phyloP scores from a whole-genome alignment of 2,888 invertebrate genomes.

The Bhutanitis thaidina region DNA sequence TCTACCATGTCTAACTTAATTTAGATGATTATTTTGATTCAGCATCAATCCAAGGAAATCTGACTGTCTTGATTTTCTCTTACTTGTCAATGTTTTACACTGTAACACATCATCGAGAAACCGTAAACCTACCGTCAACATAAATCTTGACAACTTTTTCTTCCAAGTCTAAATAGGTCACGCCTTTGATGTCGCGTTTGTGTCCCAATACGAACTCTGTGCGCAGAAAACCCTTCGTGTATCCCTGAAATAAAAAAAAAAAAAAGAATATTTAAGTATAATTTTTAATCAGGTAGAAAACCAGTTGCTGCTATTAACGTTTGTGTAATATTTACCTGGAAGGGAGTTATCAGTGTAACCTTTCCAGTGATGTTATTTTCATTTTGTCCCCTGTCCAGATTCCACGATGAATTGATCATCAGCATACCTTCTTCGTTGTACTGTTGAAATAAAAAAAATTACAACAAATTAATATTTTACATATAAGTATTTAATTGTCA shows the following conservation, averaged over 20 bases:
- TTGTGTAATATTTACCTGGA: no score
- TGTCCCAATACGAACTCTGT: constrained; percentile 83
- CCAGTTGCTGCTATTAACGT: no score
- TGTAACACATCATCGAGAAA: no score
- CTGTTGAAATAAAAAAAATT: constrained; percentile 39
- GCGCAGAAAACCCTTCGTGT: constrained; percentile 83
- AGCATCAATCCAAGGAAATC: no score
- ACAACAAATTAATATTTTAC: not conserved
- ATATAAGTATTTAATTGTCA: not conserved
- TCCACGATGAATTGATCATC: constrained; percentile 86
- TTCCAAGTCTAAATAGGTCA: constrained; percentile 85
- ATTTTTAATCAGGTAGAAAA: no score
- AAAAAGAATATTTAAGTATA: no score
- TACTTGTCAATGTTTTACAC: no score
- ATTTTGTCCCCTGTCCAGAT: constrained; percentile 71
- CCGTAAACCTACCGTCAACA: constrained; percentile 78
- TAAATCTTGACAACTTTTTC: constrained; percentile 83
- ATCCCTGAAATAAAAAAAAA: constrained; percentile 65
- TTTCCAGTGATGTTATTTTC: constrained; percentile 84
- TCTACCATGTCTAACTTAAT: no score
- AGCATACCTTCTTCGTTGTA: constrained; percentile 84
- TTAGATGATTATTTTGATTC: no score
- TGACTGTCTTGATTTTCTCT: no score
- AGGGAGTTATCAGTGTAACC: constrained; percentile 83
- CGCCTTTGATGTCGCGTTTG: constrained; percentile 83